phyloP scores from a whole-genome alignment of 2,113 vertebrate species.

The Antechinus flavipes region DNA sequence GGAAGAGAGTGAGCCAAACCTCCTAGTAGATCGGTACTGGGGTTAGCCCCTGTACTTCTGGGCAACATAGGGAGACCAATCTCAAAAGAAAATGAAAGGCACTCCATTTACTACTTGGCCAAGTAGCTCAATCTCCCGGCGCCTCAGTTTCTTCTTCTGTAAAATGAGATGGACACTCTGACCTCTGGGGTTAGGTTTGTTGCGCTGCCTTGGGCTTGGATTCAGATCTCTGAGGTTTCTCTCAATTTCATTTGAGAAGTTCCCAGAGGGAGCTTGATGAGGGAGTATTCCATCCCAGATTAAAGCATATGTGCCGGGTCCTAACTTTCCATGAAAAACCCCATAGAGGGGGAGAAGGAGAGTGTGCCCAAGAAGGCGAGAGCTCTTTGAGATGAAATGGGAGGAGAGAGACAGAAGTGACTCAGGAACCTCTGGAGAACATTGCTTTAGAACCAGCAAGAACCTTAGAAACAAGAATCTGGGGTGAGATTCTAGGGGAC shows the following conservation, averaged over 20 bases:
- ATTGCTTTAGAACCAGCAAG: neutral
- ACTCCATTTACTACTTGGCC: no score
- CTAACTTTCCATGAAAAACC: neutral
- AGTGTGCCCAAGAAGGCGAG: neutral
- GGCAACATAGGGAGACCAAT: neutral
- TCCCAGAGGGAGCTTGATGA: neutral
- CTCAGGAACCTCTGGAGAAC: neutral
- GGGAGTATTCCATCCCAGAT: neutral
- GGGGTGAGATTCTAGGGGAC: neutral
- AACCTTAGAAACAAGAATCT: neutral
- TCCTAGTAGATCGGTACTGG: neutral
- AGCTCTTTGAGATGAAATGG: neutral
- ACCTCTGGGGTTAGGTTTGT: neutral
- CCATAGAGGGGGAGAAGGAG: neutral
- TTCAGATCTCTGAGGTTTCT: neutral
- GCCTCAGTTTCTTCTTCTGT: neutral
- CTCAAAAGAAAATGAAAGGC: neutral
- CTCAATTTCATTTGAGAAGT: neutral
- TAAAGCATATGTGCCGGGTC: neutral
- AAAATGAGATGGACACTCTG: neutral
- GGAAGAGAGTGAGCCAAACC: neutral
- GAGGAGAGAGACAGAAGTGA: neutral
- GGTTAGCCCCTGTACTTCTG: neutral
- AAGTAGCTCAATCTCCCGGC: neutral
- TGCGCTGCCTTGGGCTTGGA: neutral